Percentiles rank a stretch among this genome's conserved stretches.
Evolutionary conservation across 1,140 invertebrate genomes (phyloP).

Genomic region (Drosophila aff.): DNA sequence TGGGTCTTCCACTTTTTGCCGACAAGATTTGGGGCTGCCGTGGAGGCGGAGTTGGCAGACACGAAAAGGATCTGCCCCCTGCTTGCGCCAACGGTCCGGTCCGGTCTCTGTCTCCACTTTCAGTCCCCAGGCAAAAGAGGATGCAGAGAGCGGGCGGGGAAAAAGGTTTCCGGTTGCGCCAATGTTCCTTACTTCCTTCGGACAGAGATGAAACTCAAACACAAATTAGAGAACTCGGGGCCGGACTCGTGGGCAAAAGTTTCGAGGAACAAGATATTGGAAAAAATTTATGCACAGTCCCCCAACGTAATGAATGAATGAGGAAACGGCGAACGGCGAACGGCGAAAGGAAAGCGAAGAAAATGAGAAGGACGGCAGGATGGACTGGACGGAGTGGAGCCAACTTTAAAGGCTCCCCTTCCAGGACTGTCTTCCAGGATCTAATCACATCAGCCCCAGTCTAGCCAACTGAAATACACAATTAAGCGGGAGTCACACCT

Average conservation of each 20-base stretch:
- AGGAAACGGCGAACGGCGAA: constrained; percentile 19
- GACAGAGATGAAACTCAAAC: constrained; percentile 74
- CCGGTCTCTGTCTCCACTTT: constrained; percentile 44
- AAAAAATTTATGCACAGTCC: constrained; percentile 52
- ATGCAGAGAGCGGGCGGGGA: constrained; percentile 14
- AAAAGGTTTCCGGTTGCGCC: constrained; percentile 81
- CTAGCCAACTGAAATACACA: constrained; percentile 58
- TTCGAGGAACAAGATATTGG: constrained; percentile 59
- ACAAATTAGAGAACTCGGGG: constrained; percentile 76
- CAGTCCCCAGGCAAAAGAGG: constrained; percentile 52
- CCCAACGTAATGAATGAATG: constrained; percentile 59
- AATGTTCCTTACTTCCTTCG: constrained; percentile 69
- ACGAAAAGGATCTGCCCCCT: constrained; percentile 37
- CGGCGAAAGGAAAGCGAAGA: constrained; percentile 11
- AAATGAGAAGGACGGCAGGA: constrained; percentile 1
- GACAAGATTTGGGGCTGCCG: constrained; percentile 57
- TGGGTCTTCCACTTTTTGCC: constrained; percentile 42
- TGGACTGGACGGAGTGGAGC: constrained; percentile 7
- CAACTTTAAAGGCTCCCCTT: constrained; percentile 27
- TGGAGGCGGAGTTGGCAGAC: constrained; percentile 34
- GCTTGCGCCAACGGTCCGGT: constrained; percentile 43
- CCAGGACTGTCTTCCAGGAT: not conserved
- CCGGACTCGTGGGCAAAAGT: constrained; percentile 51
- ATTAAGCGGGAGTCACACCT: constrained; percentile 57
- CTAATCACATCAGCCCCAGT: constrained; percentile 52